These are phyloP conservation scores for Spinus pinus DNA, from an alignment of 2,797 vertebrate species.

Conservation along the genomic window DNA sequence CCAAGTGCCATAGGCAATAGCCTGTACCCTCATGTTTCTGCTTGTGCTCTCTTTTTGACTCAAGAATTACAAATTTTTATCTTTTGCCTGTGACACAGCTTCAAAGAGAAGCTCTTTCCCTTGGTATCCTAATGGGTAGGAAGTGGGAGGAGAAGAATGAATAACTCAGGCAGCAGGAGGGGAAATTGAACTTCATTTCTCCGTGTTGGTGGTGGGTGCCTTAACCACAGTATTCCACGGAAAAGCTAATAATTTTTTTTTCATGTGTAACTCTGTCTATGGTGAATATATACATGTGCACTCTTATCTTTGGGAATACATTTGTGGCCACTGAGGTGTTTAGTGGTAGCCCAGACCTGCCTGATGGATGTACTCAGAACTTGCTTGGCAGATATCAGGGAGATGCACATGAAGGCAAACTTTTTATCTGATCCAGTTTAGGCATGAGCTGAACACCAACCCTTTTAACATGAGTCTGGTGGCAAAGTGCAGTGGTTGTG, in stretches of 20 bases:
- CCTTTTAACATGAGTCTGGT: not conserved
- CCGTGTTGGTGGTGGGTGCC: not conserved
- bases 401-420: not conserved
- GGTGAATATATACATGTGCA: not conserved
- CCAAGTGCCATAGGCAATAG: not conserved
- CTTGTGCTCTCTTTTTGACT: not conserved
- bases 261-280: not conserved
- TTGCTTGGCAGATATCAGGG: not conserved
- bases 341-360: not conserved
- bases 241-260: not conserved
- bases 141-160: not conserved
- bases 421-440: not conserved
- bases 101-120: not conserved
- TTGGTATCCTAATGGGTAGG: not conserved
- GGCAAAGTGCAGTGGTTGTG: not conserved
- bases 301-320: not conserved
- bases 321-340: not conserved
- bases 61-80: not conserved
- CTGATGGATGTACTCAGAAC: not conserved
- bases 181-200: not conserved
- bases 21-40: not conserved
- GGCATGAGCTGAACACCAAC: not conserved
- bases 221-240: not conserved
- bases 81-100: not conserved
- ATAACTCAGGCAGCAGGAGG: not conserved